Conservation (phyloP, 2,113 vertebrate species). For the Speoplatyrhinus poulsoni region DNA sequence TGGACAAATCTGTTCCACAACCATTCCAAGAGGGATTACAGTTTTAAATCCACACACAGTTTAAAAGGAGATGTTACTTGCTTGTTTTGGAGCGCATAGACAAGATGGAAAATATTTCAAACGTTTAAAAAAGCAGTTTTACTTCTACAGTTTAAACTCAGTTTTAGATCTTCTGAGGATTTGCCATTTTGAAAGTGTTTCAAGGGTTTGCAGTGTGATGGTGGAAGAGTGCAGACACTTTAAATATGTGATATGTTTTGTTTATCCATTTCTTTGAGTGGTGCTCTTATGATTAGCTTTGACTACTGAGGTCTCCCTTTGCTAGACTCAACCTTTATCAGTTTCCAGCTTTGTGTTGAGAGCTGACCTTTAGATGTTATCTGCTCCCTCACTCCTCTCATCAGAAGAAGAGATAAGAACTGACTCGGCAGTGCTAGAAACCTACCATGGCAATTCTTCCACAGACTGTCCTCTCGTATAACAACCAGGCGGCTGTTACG, state of each 20-base stretch:
- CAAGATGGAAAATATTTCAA: too few relatives aligned
- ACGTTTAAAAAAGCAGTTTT: too few relatives aligned
- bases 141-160: too few relatives aligned
- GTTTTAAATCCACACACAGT: too few relatives aligned
- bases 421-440: conserved; percentile 55
- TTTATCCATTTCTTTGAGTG: conserved; percentile 11
- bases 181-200: too few relatives aligned
- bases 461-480: conserved; percentile 17
- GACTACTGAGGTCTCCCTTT: conserved; percentile 23
- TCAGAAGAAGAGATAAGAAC: conserved; percentile 66
- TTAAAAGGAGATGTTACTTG: too few relatives aligned
- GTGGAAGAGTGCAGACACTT: too few relatives aligned
- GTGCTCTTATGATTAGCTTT: conserved; percentile 13
- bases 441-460: conserved; percentile 20
- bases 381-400: conserved; percentile 45
- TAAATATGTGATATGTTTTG: neutral
- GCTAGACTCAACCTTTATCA: conserved; percentile 52
- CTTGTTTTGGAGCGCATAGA: too few relatives aligned
- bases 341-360: conserved; percentile 43
- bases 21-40: too few relatives aligned
- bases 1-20: too few relatives aligned
- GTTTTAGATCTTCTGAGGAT: too few relatives aligned
- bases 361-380: conserved; percentile 65
- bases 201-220: too few relatives aligned
- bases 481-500: conserved; percentile 22